These are phyloP conservation scores for Chlorops oryzae DNA, from an alignment of 1,140 invertebrate species.

Conservation along the genomic window DNA sequence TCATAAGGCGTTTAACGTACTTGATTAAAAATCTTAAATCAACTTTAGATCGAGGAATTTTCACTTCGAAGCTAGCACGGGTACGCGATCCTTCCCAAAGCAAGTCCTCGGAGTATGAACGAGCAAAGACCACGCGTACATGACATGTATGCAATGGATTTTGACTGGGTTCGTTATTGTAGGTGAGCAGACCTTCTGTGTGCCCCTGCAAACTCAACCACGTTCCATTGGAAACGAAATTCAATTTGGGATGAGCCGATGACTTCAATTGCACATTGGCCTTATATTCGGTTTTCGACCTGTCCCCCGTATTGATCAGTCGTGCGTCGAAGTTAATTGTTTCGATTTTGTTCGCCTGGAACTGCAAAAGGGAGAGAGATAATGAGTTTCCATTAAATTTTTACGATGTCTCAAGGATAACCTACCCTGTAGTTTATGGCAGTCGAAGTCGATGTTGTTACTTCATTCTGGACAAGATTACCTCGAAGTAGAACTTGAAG, in stretches of 20 bases:
- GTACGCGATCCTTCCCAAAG: constrained; percentile 40
- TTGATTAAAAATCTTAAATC: constrained; percentile 48
- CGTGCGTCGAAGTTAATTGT: constrained; percentile 60
- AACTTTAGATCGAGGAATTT: constrained; percentile 44
- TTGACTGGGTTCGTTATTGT: constrained; percentile 34
- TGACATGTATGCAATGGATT: constrained; percentile 55
- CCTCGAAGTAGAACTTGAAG: constrained; percentile 53
- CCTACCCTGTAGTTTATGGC: constrained; percentile 54
- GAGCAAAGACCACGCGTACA: constrained; percentile 52
- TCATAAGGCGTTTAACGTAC: constrained; percentile 18
- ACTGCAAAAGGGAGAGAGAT: constrained; percentile 49
- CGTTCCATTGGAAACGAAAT: constrained; percentile 60
- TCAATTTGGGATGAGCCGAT: constrained; percentile 68
- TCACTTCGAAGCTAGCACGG: constrained; percentile 40
- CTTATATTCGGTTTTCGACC: constrained; percentile 55
- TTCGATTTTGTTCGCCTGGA: constrained; percentile 61
- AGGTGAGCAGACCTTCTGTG: constrained; percentile 34
- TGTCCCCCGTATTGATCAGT: constrained; percentile 57
- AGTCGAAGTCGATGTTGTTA: constrained; percentile 39
- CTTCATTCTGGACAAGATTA: constrained; percentile 50
- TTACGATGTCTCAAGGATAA: too few species aligned
- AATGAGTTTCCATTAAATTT: too few species aligned
- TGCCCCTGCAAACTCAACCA: constrained; percentile 40
- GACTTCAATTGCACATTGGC: constrained; percentile 62
- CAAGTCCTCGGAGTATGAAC: constrained; percentile 47